Evolutionary conservation across 2,797 vertebrate genomes (phyloP).

Genomic region (Pyrocephalus nanus): DNA sequence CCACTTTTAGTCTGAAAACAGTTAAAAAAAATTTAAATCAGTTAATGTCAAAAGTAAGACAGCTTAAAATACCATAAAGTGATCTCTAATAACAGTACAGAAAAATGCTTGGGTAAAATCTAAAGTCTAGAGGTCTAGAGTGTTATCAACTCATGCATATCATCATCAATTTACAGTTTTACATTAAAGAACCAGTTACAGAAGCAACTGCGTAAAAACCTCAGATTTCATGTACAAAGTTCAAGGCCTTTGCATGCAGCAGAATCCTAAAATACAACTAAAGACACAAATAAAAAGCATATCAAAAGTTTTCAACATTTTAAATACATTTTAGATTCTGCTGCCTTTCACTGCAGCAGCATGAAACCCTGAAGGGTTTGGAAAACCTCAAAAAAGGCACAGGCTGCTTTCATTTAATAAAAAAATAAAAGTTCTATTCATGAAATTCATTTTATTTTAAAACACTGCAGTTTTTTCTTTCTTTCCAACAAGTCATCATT

Average conservation of each 20-base stretch:
- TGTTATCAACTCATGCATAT: not conserved
- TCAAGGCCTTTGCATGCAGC: not conserved
- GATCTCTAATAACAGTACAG: not conserved
- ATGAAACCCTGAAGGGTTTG: not conserved
- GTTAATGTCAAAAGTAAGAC: not conserved
- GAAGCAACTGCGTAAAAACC: not conserved
- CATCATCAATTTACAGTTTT: not conserved
- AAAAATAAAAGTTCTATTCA: not conserved
- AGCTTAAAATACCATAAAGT: not conserved
- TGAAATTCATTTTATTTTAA: not conserved
- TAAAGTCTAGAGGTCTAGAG: not conserved
- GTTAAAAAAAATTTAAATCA: not conserved
- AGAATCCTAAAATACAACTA: not conserved
- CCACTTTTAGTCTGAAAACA: not conserved
- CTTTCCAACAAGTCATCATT: not conserved
- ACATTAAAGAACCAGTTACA: not conserved
- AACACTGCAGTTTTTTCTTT: not conserved
- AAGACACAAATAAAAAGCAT: not conserved
- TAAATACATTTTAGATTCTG: not conserved
- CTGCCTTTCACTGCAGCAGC: not conserved
- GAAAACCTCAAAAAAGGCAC: not conserved
- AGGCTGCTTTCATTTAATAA: not conserved
- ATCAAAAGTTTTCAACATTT: not conserved
- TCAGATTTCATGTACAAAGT: not conserved
- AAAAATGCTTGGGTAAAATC: not conserved